Evolutionary conservation across 2,888 invertebrate genomes (phyloP), one percentile per base, ranked within the genome.

Genomic region (Epinotia ramella): DNA sequence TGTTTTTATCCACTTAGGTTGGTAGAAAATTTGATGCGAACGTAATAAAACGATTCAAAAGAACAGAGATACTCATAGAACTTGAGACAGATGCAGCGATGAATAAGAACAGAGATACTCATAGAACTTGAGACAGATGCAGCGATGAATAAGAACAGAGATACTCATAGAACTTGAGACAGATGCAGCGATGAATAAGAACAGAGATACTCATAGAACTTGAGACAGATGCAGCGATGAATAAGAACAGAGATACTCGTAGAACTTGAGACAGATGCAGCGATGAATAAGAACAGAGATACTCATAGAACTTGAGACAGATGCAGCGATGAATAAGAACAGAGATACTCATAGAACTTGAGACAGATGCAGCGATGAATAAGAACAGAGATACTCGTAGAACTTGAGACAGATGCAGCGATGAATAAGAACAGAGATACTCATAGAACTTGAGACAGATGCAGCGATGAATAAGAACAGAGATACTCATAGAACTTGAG

Each of bases 1-100:
- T 20, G 62, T 72, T 76, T 67, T 76, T 72, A 63, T 67, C 56
- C 44, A 49, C 53, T 70, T 24, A 68, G 20, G 67, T 67, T 59
- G n/a, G 49, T n/a, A 66, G 44, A 18, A 0, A 46, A n/a, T n/a
- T n/a, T 62, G 60, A 68, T 57, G 20, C 59, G 56, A 20, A 20
- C n/a, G n/a, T 68, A 63, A 73, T 68, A 64, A 64, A 68, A 7
- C 12, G 5, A 28, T 40, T 28, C 0, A 49, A 24, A 64, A 46
- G 46, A 74, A 69, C 24, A 4, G 40, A 64, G 59, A 74, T n/a
- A n/a, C n/a, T n/a, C n/a, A n/a, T 70, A 68, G 5, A 69, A 44
- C 46, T 59, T 28, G 53, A 74, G 64, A 73, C 64, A 44, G 24
- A 73, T 20, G 62, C 67, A 63, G 53, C 66, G 2, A 28, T n/a